Base-by-base conservation (phyloP, 2,888 invertebrate genomes). In the Cheilosia scutellata region DNA sequence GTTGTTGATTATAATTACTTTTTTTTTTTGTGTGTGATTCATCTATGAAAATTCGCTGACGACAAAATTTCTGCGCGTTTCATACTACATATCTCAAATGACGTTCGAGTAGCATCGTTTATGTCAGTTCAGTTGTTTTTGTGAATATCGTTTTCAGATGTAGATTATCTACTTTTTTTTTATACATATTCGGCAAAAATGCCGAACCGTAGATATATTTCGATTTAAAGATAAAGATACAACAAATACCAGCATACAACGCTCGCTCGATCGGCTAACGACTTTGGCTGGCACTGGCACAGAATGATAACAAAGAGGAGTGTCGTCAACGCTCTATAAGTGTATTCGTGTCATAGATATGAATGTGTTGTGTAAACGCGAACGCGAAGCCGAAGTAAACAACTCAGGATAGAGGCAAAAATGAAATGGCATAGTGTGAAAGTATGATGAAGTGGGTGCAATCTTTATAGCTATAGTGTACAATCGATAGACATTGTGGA, bases 241-340 rank as follows among this genome's bases (percentile, higher is more conserved):
- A 37, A 68, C 70, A 57, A 66, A 75, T 42, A 71, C 75, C 65
- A 75, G 42, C 37, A 47, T 72, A 66, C 27, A 33, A 37, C 11
- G 13, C 51, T 37, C 37, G n/a, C 70, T 65, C 51, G 51, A 62
- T 74, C 66, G 71, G 51, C 53, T 66, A 31, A 27, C 44, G 33
- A 25, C 9, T 37, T 9, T 11, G 37, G 4, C 37, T 25, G 53
- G 53, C 25, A 31, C 63, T 20, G 16, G 66, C 66, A 51, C 75
- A 65, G 57, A 51, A 80, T 84, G 79, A 79, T 79, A 77, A 84
- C 77, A 84, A 84, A 75, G 65, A 70, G 51, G 40, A 58, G 53
- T 75, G 68, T 79, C 63, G 62, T 70, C 70, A 29, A 51, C 55
- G 31, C 13, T 37, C 47, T 58, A 25, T 20, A 16, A 44, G 11